Conservation (phyloP, 2,888 invertebrate species). For the Macrophya alboannulata region DNA sequence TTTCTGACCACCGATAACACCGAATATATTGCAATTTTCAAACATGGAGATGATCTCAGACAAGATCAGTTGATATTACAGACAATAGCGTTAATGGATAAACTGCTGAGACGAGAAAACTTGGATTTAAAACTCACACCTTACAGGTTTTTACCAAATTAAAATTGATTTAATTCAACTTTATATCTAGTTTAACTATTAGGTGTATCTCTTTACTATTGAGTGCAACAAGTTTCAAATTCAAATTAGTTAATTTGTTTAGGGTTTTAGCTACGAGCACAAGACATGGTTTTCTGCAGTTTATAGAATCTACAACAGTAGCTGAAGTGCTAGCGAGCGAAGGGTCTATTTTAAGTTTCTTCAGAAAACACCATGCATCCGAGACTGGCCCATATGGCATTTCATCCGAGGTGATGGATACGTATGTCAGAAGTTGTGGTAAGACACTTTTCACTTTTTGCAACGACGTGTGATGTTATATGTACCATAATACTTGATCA, state of each 20-base stretch:
- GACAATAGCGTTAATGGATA: slow-evolving; percentile 99
- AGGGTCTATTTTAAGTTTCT: slow-evolving; percentile 96
- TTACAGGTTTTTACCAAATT: slow-evolving; percentile 82
- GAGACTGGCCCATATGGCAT: slow-evolving; percentile 95
- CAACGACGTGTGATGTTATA: slow-evolving; percentile 10
- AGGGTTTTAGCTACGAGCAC: slow-evolving; percentile 97
- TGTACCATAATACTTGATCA: slow-evolving; percentile 19
- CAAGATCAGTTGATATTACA: slow-evolving; percentile 99
- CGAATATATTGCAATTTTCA: slow-evolving; percentile 98
- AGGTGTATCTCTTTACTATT: neutral
- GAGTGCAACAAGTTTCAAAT: neutral
- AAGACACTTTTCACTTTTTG: slow-evolving; percentile 63
- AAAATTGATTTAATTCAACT: neutral
- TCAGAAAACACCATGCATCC: slow-evolving; percentile 94
- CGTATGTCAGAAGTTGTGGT: slow-evolving; percentile 96
- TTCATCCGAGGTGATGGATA: slow-evolving; percentile 97
- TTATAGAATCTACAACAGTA: slow-evolving; percentile 95
- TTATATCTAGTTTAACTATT: neutral
- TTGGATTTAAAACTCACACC: slow-evolving; percentile 98
- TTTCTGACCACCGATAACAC: slow-evolving; percentile 91
- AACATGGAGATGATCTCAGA: slow-evolving; percentile 97
- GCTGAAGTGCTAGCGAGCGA: slow-evolving; percentile 95
- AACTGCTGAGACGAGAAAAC: slow-evolving; percentile 95
- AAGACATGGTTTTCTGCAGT: slow-evolving; percentile 98
- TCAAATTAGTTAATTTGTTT: slow-evolving; percentile 6